Conservation (phyloP, 2,888 invertebrate genomes). For the Phortica magna region DNA sequence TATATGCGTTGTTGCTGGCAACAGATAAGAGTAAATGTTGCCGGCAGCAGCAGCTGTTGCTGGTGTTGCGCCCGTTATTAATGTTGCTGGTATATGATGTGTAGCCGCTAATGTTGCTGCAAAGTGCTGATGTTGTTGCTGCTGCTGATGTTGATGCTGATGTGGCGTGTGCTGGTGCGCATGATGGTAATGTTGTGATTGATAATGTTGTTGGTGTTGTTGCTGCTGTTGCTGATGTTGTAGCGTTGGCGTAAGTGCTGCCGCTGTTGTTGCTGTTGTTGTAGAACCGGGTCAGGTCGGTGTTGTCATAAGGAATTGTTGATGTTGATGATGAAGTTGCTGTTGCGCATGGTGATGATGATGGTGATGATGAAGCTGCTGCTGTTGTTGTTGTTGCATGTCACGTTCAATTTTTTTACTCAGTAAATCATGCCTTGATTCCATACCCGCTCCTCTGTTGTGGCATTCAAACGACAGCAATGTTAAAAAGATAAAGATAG, state of each 20-base stretch:
- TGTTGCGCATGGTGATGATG: constrained; percentile 54
- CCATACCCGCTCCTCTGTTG: constrained; percentile 78
- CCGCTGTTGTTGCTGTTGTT: constrained; percentile 59
- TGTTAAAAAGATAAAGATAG: constrained; percentile 38
- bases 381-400: constrained; percentile 66
- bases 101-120: constrained; percentile 59
- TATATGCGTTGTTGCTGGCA: constrained; percentile 76
- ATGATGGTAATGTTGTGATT: constrained; percentile 48
- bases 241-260: constrained; percentile 54
- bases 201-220: constrained; percentile 58
- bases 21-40: constrained; percentile 73
- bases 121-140: constrained; percentile 39
- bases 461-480: constrained; percentile 18
- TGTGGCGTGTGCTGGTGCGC: constrained; percentile 35
- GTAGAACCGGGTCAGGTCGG: constrained; percentile 78
- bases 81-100: constrained; percentile 62
- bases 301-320: constrained; percentile 78
- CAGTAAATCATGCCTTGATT: constrained; percentile 78
- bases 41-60: constrained; percentile 64
- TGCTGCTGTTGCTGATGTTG: constrained; percentile 56
- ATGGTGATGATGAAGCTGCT: constrained; percentile 44
- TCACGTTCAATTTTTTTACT: constrained; percentile 78
- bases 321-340: constrained; percentile 70
- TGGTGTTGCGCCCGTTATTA: constrained; percentile 62
- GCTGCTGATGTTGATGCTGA: constrained; percentile 30